Conservation (phyloP, 2,888 invertebrate species). For the Altica lythri region DNA sequence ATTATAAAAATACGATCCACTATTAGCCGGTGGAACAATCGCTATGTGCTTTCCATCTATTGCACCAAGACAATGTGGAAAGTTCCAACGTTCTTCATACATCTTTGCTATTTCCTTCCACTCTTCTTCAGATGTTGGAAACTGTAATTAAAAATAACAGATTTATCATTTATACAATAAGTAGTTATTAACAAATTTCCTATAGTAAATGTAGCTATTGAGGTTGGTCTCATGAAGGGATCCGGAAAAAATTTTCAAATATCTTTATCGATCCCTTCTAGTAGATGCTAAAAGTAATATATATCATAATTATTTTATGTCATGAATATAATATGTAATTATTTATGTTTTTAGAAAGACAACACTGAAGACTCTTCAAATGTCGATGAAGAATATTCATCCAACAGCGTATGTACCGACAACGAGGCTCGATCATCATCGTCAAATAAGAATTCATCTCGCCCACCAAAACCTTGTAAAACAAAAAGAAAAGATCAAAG, state of each 20-base stretch:
- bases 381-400: constrained; percentile 4
- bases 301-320: no score
- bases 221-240: no score
- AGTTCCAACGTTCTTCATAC: constrained; percentile 14
- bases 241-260: no score
- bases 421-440: constrained; percentile 2
- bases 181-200: no score
- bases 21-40: constrained; percentile 16
- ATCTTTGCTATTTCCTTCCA: constrained; percentile 12
- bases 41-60: constrained; percentile 21
- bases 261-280: no score
- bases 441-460: no score
- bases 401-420: constrained; percentile 1
- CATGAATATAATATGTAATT: no score
- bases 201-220: no score
- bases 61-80: constrained; percentile 14
- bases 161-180: no score
- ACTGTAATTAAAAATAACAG: constrained; percentile 10
- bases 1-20: constrained; percentile 33
- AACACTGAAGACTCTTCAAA: no score
- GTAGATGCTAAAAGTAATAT: no score
- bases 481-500: constrained; percentile 6
- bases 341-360: no score
- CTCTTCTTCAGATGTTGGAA: neutral
- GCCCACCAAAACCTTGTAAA: constrained; percentile 5